Base-by-base conservation (phyloP, 2,113 vertebrate genomes). In the Nothoprocta perdicaria region DNA sequence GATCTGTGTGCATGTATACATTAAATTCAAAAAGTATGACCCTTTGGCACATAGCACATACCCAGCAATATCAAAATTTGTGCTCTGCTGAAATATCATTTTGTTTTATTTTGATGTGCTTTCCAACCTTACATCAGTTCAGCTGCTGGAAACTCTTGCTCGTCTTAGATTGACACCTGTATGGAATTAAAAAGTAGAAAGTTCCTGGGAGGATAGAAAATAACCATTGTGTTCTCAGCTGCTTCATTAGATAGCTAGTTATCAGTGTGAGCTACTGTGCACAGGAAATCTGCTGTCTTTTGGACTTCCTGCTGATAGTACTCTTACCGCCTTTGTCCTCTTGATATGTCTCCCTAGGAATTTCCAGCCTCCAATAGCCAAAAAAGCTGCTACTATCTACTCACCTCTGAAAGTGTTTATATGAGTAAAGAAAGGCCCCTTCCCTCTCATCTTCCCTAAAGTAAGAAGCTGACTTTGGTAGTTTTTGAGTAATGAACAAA, bases 191-290 rank as follows among this genome's bases (percentile, higher is more conserved):
- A 67, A 93, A 76, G 53, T 84, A 77, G 57, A 90, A 92, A 77
- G 50, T 86, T 85, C 67, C 46, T 24, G 24, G 14, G 46, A 83
- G 3, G 27, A 81, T 26, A 71, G 75, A 66, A 87, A 35, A 21
- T 31, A 53, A 11, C 40, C 55, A 8, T 41, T 33, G 29, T 78
- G 73, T 75, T 83, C 41, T 88, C 62, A 45, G 6, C 45, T 58
- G 58, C 45, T 73, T 96, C 77, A 53, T 93, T 93, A 95, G 62
- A 61, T 38, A 79, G 15, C 5, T 52, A 38, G 53, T 91, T 90
- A 86, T 92, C 67, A 86, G 15, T 26, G n/a, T 71, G 45, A 50
- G 10, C 26, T 57, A 18, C 63, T 60, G 76, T 88, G 69, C 52
- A 29, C 12, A 3, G 52, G 74, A 80, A 62, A 50, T 29, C 24